These are phyloP conservation scores for Ariopsis seemanni DNA, from an alignment of 2,113 vertebrate genomes.

Conservation along the genomic window DNA sequence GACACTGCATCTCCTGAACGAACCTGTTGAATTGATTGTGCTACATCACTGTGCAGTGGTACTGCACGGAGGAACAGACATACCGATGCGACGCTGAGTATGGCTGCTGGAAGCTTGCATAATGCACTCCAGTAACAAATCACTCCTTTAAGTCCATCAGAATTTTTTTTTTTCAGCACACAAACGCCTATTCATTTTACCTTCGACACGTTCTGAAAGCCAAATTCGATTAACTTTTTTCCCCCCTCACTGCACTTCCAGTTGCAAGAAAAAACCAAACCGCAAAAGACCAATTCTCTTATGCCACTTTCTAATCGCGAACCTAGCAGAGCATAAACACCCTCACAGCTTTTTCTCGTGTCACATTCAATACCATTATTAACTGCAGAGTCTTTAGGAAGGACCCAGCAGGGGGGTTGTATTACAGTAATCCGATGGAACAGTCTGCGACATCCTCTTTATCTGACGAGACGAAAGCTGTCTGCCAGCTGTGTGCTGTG, in stretches of 20 bases:
- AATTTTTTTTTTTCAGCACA: not conserved
- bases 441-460: constrained; percentile 29
- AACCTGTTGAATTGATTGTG: too few relatives aligned
- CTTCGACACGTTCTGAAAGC: not conserved
- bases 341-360: constrained; percentile 20
- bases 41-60: too few relatives aligned
- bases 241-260: not conserved
- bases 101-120: too few relatives aligned
- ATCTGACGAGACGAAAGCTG: constrained; percentile 31
- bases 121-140: too few relatives aligned
- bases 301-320: not conserved
- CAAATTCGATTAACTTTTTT: constrained; percentile 2
- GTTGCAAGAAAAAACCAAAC: not conserved
- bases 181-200: not conserved
- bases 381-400: constrained; percentile 18
- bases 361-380: constrained; percentile 44
- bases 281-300: not conserved
- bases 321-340: constrained; percentile 30
- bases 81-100: too few relatives aligned
- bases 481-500: constrained; percentile 30
- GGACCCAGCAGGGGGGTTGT: constrained; percentile 20
- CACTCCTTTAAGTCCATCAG: not conserved
- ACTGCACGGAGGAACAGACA: too few relatives aligned
- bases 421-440: constrained; percentile 35
- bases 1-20: too few relatives aligned